A percentile compares a stretch with the other conserved stretches of the same genome.
These are phyloP conservation scores for Tetheella fluctuosa DNA, from an alignment of 2,888 invertebrate species.

Conservation along the genomic window DNA sequence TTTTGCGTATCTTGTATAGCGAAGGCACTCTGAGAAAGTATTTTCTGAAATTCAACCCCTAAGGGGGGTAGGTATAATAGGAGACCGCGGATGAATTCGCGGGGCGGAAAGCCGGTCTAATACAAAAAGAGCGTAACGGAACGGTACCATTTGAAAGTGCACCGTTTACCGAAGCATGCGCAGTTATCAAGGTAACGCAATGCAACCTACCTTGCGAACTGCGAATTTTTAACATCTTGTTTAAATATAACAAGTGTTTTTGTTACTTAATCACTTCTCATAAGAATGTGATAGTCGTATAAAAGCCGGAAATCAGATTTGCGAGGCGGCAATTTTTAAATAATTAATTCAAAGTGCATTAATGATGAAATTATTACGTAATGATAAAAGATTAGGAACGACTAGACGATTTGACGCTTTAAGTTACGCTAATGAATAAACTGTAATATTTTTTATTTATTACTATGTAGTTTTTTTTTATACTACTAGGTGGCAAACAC, in stretches of 20 bases:
- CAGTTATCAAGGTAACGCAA: constrained; percentile 42
- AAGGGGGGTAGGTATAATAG: too few relatives aligned
- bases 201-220: constrained; percentile 40
- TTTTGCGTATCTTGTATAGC: too few relatives aligned
- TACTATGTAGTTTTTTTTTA: too few relatives aligned
- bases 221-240: background rate
- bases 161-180: constrained; percentile 25
- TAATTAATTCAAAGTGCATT: background rate
- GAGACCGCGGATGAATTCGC: too few relatives aligned
- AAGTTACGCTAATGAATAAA: background rate
- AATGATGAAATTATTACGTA: background rate
- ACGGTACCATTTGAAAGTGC: constrained; percentile 35
- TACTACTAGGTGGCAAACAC: too few relatives aligned
- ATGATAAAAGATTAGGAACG: too few relatives aligned
- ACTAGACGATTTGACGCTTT: too few relatives aligned
- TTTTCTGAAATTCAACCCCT: too few relatives aligned
- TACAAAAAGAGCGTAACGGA: background rate
- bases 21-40: too few relatives aligned
- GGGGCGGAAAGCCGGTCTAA: too few relatives aligned
- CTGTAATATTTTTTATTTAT: background rate
- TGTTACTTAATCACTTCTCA: constrained; percentile 4
- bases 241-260: constrained; percentile 1
- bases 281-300: background rate
- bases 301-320: background rate
- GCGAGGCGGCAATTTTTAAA: background rate